A percentile compares a stretch with the other conserved stretches of the same genome.
phyloP scores from a whole-genome alignment of 2,113 vertebrate species.

The Synchiropus splendidus region DNA sequence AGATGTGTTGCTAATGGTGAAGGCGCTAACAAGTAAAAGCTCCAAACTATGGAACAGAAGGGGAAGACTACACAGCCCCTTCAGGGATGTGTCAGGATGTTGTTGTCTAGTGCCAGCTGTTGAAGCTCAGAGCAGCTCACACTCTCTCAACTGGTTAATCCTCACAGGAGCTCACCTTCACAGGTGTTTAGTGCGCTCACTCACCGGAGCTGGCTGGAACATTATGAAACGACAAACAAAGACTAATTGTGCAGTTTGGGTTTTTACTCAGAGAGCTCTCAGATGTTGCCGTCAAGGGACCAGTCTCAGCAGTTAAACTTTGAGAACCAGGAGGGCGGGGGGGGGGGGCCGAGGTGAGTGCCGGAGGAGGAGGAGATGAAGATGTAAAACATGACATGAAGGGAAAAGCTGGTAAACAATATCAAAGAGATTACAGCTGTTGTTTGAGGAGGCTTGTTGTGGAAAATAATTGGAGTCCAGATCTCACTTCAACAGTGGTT shows the following conservation, averaged over 20 bases:
- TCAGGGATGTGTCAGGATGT: too few relatives aligned
- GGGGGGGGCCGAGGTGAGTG: constrained; percentile 14
- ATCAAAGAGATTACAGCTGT: neutral
- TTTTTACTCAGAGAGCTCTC: constrained; percentile 45
- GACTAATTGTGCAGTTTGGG: constrained; percentile 64
- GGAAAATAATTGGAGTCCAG: neutral
- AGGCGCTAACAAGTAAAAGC: too few relatives aligned
- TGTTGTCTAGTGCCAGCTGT: too few relatives aligned
- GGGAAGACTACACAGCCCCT: too few relatives aligned
- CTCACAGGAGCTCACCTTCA: too few relatives aligned
- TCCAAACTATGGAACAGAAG: too few relatives aligned
- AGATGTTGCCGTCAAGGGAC: constrained; percentile 62
- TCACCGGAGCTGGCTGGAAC: constrained; percentile 37
- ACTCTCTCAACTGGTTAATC: too few relatives aligned
- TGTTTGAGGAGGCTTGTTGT: constrained; percentile 2
- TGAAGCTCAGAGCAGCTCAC: too few relatives aligned
- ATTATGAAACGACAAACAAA: constrained; percentile 61
- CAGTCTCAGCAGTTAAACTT: constrained; percentile 36
- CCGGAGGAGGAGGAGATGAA: constrained; percentile 21
- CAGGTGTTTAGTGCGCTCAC: too few relatives aligned
- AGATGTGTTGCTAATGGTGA: too few relatives aligned
- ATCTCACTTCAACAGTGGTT: neutral
- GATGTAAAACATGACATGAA: constrained; percentile 19
- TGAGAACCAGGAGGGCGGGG: constrained; percentile 33
- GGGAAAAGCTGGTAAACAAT: constrained; percentile 1